Percentiles rank a stretch among this genome's conserved stretches.
These are phyloP conservation scores for Leucosticte australis DNA, from an alignment of 2,113 vertebrate genomes.

Conservation along the genomic window DNA sequence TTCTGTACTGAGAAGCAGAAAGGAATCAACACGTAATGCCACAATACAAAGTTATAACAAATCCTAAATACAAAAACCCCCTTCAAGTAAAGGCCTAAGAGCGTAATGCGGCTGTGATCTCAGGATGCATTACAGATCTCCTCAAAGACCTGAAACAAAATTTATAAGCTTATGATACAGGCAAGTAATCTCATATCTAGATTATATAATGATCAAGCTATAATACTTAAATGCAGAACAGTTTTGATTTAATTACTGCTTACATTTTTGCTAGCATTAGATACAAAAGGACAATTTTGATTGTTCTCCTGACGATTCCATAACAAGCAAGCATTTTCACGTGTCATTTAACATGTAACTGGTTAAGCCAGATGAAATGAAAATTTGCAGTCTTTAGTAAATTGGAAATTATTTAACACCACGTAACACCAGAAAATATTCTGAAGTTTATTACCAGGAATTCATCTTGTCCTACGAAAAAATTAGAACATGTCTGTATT, in stretches of 20 bases:
- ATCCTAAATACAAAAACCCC: background rate
- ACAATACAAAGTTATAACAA: background rate
- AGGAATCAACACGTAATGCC: background rate
- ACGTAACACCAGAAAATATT: background rate
- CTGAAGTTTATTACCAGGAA: background rate
- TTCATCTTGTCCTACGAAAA: background rate
- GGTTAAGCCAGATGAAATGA: background rate
- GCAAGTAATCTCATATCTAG: background rate
- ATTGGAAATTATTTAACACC: background rate
- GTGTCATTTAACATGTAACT: background rate
- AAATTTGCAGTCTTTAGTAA: background rate
- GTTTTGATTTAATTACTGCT: background rate
- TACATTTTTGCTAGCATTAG: background rate
- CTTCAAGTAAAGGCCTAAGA: background rate
- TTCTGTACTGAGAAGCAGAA: background rate
- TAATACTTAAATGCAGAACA: background rate
- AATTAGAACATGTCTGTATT: background rate
- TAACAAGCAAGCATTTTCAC: background rate
- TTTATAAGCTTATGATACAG: background rate
- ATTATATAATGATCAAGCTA: background rate
- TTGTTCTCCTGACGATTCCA: background rate
- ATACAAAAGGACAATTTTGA: background rate
- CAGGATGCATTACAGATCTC: background rate
- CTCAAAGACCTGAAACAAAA: background rate
- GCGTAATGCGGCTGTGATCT: background rate